These are phyloP conservation scores for Gryllus longicercus DNA, from an alignment of 2,888 invertebrate genomes.

Conservation along the genomic window DNA sequence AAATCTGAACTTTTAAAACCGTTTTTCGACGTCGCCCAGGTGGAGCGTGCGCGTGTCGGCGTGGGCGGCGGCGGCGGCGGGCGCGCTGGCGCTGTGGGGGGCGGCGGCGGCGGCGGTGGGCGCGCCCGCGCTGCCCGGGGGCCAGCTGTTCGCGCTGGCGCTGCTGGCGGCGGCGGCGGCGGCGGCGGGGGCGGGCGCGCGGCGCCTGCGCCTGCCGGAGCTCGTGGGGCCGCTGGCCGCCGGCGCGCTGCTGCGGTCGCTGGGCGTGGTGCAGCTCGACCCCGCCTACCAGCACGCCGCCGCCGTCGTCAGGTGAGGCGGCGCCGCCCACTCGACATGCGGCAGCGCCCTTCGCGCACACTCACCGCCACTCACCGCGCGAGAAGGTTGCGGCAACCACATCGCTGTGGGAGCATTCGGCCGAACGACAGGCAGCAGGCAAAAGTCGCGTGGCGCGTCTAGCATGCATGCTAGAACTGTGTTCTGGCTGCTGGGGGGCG, in stretches of 20 bases:
- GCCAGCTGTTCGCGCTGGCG: constrained; percentile 37
- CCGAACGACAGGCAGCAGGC: no score
- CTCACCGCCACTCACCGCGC: no score
- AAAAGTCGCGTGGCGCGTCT: no score
- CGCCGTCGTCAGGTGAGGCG: constrained; percentile 35
- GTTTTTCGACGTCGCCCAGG: background rate
- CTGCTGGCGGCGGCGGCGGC: constrained; percentile 38
- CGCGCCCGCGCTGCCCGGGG: constrained; percentile 27
- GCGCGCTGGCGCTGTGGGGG: background rate
- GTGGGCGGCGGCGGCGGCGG: background rate
- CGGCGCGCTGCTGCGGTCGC: constrained; percentile 40
- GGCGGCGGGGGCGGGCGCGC: constrained; percentile 39
- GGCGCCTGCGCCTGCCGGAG: constrained; percentile 41
- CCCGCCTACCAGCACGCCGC: constrained; percentile 36
- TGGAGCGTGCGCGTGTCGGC: background rate
- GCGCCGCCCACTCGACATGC: no score
- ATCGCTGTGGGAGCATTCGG: no score
- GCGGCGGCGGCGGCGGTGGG: background rate
- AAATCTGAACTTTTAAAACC: no score
- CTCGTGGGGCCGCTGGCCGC: constrained; percentile 43
- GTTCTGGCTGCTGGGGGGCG: no score
- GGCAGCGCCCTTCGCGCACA: no score
- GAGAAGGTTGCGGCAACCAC: no score
- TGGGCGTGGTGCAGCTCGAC: constrained; percentile 34
- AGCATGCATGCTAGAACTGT: no score